phyloP scores from a whole-genome alignment of 2,113 vertebrate genomes.

The Chamaetylas fuelleborni region DNA sequence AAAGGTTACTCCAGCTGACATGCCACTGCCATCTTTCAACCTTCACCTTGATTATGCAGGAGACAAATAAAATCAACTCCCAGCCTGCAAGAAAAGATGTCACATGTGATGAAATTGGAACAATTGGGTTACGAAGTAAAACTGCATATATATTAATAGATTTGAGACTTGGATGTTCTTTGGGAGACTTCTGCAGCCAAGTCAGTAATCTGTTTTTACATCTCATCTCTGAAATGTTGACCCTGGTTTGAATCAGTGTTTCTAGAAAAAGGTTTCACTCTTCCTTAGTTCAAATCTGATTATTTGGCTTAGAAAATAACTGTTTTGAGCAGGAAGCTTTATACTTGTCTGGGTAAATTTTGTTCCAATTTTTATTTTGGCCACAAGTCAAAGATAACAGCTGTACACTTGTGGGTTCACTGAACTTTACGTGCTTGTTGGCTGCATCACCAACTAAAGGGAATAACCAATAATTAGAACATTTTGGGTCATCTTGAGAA shows the following conservation, averaged over 20 bases:
- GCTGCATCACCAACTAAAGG: slow-evolving; percentile 79
- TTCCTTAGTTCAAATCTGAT: slow-evolving; percentile 72
- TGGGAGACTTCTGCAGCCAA: slow-evolving; percentile 11
- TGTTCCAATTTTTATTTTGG: slow-evolving; percentile 87
- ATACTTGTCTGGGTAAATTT: slow-evolving; percentile 76
- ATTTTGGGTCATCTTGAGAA: slow-evolving; percentile 87
- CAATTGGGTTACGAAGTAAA: slow-evolving; percentile 31
- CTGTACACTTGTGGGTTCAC: slow-evolving; percentile 88
- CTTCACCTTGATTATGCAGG: not conserved
- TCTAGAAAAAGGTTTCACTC: slow-evolving; percentile 58
- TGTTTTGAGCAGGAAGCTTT: slow-evolving; percentile 77
- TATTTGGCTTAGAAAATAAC: slow-evolving; percentile 72
- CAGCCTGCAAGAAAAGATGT: not conserved
- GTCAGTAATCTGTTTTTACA: slow-evolving; percentile 65
- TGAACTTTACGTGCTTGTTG: slow-evolving; percentile 86
- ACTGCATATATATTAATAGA: not conserved
- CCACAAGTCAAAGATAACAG: slow-evolving; percentile 93
- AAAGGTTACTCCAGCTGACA: not conserved
- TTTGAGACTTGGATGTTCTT: not conserved
- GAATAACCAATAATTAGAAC: slow-evolving; percentile 92
- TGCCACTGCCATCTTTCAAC: not conserved
- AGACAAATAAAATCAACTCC: slow-evolving; percentile 1
- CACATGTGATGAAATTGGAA: not conserved
- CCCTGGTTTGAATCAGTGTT: slow-evolving; percentile 61
- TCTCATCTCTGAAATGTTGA: slow-evolving; percentile 63